Base-by-base conservation (phyloP, 1,140 invertebrate species). In the Halictus rubicundus region DNA sequence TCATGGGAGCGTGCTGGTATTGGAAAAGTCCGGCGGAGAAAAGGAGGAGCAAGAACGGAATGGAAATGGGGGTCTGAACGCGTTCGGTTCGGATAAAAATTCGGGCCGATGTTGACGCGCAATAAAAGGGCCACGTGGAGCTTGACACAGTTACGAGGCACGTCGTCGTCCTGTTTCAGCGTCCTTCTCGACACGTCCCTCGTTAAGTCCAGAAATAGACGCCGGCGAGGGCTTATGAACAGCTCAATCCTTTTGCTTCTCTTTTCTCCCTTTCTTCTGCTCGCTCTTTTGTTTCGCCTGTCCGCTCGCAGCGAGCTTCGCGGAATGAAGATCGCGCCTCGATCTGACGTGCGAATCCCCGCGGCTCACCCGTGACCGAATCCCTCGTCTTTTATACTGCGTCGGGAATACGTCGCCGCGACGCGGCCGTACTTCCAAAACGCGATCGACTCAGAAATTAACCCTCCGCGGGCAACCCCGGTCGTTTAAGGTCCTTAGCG, bases 271-370 rank as follows among this genome's bases (percentile, higher is more conserved):
- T 72, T 73, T 77, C 73, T 81, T 72, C 59, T 71, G 68, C 59
- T 79, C 75, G 63, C 75, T 70, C 80, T 76, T 73, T 81, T 83
- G 74, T 81, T 81, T 86, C 83, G 68, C 71, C 75, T 85, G 83
- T 85, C 76, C 75, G 84, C 68, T 78, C 52, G 74, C 57, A 27
- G 39, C 46, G 6, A 73, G 9, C 32, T 57, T 79, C 70, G 64
- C 76, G 63, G 73, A 78, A 86, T 82, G 83, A 85, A 86, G 84
- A 82, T 86, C 68, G 68, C 80, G 76, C 80, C 83, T 52, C 71
- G 49, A 39, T 46, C 49, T 75, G 63, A 85, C 63, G 83, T 72
- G 80, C 71, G 70, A 86, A 82, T 82, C 46, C 59, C 32, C 69
- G 52, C 71, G 39, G 54, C 23, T 64, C 42, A 37, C 16, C 74